Conservation (phyloP, 2,888 invertebrate species). For the Magallana nippona region DNA sequence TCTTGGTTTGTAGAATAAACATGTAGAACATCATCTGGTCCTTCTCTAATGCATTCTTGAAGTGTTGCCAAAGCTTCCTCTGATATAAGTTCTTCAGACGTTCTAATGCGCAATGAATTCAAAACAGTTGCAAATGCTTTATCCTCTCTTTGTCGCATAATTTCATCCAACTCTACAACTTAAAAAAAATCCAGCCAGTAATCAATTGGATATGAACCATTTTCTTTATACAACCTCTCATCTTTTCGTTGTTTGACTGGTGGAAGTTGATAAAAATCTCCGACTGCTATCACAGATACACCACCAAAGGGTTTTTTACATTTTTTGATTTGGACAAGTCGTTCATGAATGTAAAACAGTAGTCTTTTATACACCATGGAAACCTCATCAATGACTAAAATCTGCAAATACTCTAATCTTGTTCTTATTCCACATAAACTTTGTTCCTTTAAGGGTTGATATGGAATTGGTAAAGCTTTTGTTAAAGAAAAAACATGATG, state of each 20-base stretch:
- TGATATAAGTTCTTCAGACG: background rate
- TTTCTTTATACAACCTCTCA: conserved; percentile 15
- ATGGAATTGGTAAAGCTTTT: conserved; percentile 38
- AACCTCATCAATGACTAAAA: conserved; percentile 70
- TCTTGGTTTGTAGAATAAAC: conserved; percentile 50
- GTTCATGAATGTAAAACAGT: background rate
- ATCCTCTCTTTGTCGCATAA: conserved; percentile 46
- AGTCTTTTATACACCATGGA: conserved; percentile 18
- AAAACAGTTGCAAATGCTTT: conserved; percentile 36
- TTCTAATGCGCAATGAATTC: background rate
- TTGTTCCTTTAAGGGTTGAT: conserved; percentile 48
- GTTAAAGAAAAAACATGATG: conserved; percentile 61
- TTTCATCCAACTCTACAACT: conserved; percentile 42
- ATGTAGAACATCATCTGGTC: conserved; percentile 43
- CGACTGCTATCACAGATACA: conserved; percentile 32
- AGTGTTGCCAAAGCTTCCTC: conserved; percentile 34
- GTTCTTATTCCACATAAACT: conserved; percentile 46
- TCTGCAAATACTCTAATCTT: conserved; percentile 45
- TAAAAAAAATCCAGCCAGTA: conserved; percentile 34
- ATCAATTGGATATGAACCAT: conserved; percentile 1
- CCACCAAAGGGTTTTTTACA: conserved; percentile 11
- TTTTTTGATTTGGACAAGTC: conserved; percentile 1
- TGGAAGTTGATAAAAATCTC: conserved; percentile 28
- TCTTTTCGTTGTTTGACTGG: conserved; percentile 24
- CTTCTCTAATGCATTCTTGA: conserved; percentile 37